phyloP scores from a whole-genome alignment of 2,797 vertebrate genomes.

The Fundulus diaphanus region DNA sequence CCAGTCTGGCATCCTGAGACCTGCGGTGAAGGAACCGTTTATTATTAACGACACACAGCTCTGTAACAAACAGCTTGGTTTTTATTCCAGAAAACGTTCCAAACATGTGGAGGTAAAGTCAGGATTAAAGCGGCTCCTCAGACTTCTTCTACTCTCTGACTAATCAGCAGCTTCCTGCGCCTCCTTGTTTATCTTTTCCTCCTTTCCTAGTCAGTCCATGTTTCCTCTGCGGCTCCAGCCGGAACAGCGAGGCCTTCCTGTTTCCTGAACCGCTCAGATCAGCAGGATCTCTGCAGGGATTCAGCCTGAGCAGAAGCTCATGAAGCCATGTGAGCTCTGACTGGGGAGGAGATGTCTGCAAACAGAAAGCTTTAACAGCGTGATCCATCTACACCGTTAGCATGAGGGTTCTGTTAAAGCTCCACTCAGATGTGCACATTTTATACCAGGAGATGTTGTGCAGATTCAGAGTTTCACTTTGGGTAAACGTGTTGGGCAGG shows the following conservation, averaged over 20 bases:
- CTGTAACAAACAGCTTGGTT: background rate
- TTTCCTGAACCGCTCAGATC: conserved; percentile 23
- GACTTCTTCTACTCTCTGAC: conserved; percentile 15
- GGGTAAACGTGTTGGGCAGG: too few species aligned
- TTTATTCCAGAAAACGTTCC: background rate
- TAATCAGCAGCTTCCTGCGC: conserved; percentile 24
- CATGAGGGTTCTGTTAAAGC: background rate
- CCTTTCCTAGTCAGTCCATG: conserved; percentile 20
- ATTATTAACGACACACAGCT: background rate
- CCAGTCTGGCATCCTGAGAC: background rate
- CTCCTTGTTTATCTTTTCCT: conserved; percentile 36
- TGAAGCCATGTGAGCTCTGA: too few species aligned
- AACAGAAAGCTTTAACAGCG: background rate
- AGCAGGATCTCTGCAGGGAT: background rate
- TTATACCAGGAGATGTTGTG: background rate
- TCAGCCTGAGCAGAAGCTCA: background rate
- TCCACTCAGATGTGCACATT: background rate
- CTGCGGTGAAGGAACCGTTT: background rate
- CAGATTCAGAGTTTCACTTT: background rate
- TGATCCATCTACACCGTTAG: background rate
- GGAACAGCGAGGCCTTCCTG: conserved; percentile 53
- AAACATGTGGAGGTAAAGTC: background rate
- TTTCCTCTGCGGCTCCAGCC: conserved; percentile 22
- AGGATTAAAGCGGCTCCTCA: too few species aligned
- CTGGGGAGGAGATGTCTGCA: too few species aligned